phyloP scores from a whole-genome alignment of 2,113 vertebrate genomes.

The Stercorarius parasiticus region DNA sequence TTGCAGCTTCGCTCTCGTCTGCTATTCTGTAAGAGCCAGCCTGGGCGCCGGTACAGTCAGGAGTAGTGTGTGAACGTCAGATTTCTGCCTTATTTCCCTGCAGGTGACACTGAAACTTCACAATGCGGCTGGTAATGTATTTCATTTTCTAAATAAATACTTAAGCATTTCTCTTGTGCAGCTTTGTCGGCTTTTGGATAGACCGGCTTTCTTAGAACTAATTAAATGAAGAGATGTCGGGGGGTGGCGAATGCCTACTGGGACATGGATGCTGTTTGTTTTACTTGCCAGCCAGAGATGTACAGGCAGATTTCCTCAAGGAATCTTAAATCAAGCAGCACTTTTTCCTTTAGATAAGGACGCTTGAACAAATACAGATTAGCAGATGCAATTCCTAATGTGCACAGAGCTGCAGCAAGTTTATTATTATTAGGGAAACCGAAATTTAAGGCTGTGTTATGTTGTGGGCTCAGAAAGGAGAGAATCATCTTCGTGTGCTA shows the following conservation, averaged over 20 bases:
- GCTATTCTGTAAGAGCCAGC: constrained; percentile 42
- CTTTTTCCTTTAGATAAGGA: neutral
- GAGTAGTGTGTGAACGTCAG: constrained; percentile 4
- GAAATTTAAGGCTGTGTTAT: neutral
- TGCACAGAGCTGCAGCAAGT: constrained; percentile 2
- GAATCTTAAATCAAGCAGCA: neutral
- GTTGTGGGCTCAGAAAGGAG: neutral
- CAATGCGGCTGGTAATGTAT: constrained; percentile 83
- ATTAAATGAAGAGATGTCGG: constrained; percentile 51
- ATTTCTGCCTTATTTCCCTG: constrained; percentile 25
- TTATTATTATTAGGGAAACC: neutral
- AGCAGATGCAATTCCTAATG: neutral
- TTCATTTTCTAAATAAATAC: neutral
- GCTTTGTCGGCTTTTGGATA: neutral
- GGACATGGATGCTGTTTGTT: neutral
- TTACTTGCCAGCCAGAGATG: constrained; percentile 15
- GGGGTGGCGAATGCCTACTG: neutral
- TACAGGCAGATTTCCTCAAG: neutral
- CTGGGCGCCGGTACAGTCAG: constrained; percentile 40
- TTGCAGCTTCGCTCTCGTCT: constrained; percentile 53
- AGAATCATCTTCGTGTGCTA: neutral
- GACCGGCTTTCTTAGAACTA: constrained; percentile 46
- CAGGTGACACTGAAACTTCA: constrained; percentile 75
- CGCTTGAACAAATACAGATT: neutral
- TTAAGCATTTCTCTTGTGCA: neutral